Percentiles rank a stretch among this genome's conserved stretches.
Evolutionary conservation across 2,113 vertebrate species (phyloP).

Genomic region (Gulo gulo): DNA sequence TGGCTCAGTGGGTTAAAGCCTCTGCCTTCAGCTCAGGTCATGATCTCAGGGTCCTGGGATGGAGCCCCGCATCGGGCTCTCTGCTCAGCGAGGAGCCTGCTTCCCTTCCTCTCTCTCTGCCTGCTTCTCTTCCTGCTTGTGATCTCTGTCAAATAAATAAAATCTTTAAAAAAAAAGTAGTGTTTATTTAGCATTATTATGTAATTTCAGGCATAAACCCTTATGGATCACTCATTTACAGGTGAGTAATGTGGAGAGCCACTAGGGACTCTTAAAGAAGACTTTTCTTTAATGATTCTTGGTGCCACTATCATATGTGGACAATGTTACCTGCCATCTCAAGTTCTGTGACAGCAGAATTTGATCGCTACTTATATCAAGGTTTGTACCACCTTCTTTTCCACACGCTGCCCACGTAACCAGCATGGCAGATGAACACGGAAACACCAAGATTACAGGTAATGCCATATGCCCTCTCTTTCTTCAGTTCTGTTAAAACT

Average conservation of each 20-base stretch:
- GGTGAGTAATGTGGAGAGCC: constrained; percentile 33
- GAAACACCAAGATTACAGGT: constrained; percentile 22
- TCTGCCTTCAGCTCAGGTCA: no score
- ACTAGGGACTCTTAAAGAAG: constrained; percentile 57
- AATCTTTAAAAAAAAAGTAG: not conserved
- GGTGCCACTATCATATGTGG: not conserved
- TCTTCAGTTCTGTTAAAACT: constrained; percentile 6
- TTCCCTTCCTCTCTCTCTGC: no score
- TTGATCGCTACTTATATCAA: constrained; percentile 70
- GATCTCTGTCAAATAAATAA: no score
- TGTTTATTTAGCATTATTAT: constrained; percentile 54
- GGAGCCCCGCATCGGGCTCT: no score
- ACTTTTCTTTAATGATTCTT: constrained; percentile 8
- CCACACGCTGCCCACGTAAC: not conserved
- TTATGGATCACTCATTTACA: constrained; percentile 67
- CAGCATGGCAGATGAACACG: constrained; percentile 51
- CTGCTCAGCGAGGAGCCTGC: no score
- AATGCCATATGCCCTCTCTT: not conserved
- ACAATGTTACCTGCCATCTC: constrained; percentile 60
- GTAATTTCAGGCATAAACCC: constrained; percentile 66
- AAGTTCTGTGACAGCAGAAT: constrained; percentile 67
- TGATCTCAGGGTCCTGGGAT: no score
- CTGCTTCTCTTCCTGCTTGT: no score
- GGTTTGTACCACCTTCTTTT: constrained; percentile 62
- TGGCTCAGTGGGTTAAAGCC: no score